These are phyloP conservation scores for Theonella swinhoei DNA, from an alignment of 37 sponge, comb jelly and placozoan species.

Conservation along the genomic window DNA sequence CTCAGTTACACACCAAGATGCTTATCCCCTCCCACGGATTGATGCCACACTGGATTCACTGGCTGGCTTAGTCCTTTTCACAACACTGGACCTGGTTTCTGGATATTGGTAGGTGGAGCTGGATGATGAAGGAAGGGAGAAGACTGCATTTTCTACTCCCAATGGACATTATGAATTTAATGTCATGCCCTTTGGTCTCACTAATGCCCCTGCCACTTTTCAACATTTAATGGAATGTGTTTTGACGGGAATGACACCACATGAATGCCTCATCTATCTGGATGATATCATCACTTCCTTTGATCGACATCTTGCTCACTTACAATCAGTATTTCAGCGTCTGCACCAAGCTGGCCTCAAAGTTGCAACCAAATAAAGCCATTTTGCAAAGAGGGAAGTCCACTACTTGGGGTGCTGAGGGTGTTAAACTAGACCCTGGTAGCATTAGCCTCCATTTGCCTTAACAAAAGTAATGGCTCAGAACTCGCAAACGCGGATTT, in stretches of 20 bases:
- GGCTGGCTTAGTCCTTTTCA: constrained; percentile 21
- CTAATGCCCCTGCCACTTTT: constrained; percentile 54
- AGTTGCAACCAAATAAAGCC: constrained; percentile 11
- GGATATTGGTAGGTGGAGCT: constrained; percentile 59
- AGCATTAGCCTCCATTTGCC: no score
- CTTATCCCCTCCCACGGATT: no score
- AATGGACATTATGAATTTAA: constrained; percentile 56
- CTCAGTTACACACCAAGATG: constrained; percentile 51
- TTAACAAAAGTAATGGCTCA: no score
- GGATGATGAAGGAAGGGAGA: constrained; percentile 45
- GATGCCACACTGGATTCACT: no score
- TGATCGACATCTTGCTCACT: constrained; percentile 15
- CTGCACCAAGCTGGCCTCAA: constrained; percentile 16
- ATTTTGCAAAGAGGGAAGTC: constrained; percentile 1
- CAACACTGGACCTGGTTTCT: constrained; percentile 66
- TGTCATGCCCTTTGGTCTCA: constrained; percentile 66
- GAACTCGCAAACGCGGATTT: no score
- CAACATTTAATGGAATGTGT: no score
- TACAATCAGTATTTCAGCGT: background rate
- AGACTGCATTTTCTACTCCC: constrained; percentile 63
- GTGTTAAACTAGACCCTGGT: constrained; percentile 23
- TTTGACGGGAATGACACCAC: constrained; percentile 37
- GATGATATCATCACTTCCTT: constrained; percentile 42
- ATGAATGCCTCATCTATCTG: constrained; percentile 48
- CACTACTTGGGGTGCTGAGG: constrained; percentile 27